phyloP scores from a whole-genome alignment of 2,113 vertebrate species.

The Lepus europaeus region DNA sequence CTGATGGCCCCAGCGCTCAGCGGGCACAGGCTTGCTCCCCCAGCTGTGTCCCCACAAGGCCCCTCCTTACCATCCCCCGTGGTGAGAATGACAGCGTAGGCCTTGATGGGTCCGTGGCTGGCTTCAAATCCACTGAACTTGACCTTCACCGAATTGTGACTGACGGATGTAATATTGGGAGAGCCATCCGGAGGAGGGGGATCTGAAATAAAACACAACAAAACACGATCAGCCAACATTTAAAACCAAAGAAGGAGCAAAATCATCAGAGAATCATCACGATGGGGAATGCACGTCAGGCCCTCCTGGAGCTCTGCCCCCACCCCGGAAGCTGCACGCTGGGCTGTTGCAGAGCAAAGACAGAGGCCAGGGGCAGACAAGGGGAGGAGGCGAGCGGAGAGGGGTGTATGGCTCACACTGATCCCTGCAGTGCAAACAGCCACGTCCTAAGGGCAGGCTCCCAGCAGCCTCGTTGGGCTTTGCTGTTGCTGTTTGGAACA shows the following conservation, averaged over 20 bases:
- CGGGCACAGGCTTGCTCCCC: not conserved
- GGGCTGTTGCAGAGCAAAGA: not conserved
- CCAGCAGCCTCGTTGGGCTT: not conserved
- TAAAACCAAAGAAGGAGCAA: not conserved
- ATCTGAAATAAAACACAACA: conserved; percentile 84
- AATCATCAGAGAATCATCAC: too few relatives aligned
- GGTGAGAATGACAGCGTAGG: conserved; percentile 91
- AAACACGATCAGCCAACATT: not conserved
- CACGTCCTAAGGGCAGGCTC: not conserved
- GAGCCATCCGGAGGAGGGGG: conserved; percentile 81
- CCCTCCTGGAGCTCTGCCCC: too few relatives aligned
- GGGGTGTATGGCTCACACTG: rapidly evolving
- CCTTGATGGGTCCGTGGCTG: conserved; percentile 87
- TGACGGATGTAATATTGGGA: conserved; percentile 71
- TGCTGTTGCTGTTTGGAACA: not conserved
- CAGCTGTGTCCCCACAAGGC: not conserved
- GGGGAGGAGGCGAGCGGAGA: not conserved
- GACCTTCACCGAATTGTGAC: conserved; percentile 84
- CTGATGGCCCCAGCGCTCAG: rapidly evolving
- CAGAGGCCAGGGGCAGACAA: not conserved
- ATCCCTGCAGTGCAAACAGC: not conserved
- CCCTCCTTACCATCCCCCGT: conserved; percentile 82
- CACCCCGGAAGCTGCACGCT: rapidly evolving
- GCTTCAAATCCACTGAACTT: conserved; percentile 86
- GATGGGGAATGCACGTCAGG: not conserved